A percentile compares a stretch with the other conserved stretches of the same genome.
These are phyloP conservation scores for Chrysogorgia sp. DNA, from an alignment of 92 coral and sea anemone genomes.

Conservation along the genomic window DNA sequence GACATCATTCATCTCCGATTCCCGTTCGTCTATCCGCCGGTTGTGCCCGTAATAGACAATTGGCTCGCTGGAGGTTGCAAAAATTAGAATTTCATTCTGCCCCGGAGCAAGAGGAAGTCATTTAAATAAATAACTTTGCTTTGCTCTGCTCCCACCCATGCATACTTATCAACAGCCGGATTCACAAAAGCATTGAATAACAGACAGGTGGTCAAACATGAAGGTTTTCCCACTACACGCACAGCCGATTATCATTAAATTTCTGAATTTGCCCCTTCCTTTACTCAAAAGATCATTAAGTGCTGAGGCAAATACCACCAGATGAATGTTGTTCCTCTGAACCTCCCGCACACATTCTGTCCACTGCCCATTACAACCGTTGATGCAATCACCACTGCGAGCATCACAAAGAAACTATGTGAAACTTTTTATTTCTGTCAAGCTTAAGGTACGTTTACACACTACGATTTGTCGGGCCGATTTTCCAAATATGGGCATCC, in stretches of 20 bases:
- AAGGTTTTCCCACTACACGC: no score
- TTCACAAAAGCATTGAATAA: no score
- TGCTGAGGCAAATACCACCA: no score
- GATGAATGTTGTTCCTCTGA: slow-evolving; percentile 42
- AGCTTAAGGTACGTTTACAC: no score
- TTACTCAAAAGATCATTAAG: slow-evolving; percentile 44
- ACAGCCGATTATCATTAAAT: slow-evolving; percentile 56
- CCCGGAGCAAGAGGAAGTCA: slow-evolving; percentile 63
- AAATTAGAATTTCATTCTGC: slow-evolving; percentile 67
- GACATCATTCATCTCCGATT: slow-evolving; percentile 79
- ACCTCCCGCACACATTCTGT: slow-evolving; percentile 51
- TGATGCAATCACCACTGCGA: no score
- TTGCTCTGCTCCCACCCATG: no score
- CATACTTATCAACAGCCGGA: no score
- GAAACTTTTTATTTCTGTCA: slow-evolving; percentile 14
- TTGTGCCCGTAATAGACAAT: slow-evolving; percentile 14
- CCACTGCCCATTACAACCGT: slow-evolving; percentile 43
- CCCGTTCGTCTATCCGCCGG: slow-evolving; percentile 21
- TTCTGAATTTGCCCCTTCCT: slow-evolving; percentile 59
- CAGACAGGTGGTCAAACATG: slow-evolving; percentile 44
- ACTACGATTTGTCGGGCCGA: no score
- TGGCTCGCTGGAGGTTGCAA: slow-evolving; percentile 41
- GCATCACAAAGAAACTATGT: slow-evolving; percentile 45
- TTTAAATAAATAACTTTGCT: slow-evolving; percentile 55
- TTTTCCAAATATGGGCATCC: no score